Conservation (phyloP, 2,888 invertebrate genomes). For the Protula sp. region DNA sequence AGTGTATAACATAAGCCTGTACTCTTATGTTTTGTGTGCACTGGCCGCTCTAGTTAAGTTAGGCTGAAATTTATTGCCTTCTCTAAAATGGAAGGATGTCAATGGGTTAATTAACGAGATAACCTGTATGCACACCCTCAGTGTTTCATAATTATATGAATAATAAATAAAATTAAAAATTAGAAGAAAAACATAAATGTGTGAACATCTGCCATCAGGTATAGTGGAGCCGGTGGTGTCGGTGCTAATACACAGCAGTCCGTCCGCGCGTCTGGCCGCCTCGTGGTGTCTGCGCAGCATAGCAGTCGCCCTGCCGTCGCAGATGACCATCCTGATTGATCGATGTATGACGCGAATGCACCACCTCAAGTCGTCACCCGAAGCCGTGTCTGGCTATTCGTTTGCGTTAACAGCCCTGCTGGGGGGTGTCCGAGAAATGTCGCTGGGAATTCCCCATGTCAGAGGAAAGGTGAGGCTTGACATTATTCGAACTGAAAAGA, state of each 20-base stretch:
- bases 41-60: no score
- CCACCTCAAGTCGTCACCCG: constrained; percentile 75
- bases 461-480: constrained; percentile 78
- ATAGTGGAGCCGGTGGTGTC: constrained; percentile 72
- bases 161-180: no score
- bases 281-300: constrained; percentile 91
- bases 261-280: constrained; percentile 78
- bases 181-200: no score
- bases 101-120: no score
- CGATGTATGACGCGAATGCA: constrained; percentile 55
- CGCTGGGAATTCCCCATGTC: constrained; percentile 79
- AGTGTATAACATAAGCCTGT: no score
- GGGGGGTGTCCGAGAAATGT: constrained; percentile 71
- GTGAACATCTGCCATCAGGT: constrained; percentile 59
- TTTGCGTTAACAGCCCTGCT: constrained; percentile 88
- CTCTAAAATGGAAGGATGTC: no score
- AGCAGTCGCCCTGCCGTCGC: constrained; percentile 88
- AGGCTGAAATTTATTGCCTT: no score
- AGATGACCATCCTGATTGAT: constrained; percentile 88
- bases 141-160: no score
- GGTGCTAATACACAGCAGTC: constrained; percentile 88
- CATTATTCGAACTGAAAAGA: no score
- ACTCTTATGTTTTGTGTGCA: no score
- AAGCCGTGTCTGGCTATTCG: constrained; percentile 72
- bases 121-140: no score